A percentile compares a stretch with the other conserved stretches of the same genome.
Conservation (phyloP, 2,888 invertebrate species). For the Sinhomidia bicolor region DNA sequence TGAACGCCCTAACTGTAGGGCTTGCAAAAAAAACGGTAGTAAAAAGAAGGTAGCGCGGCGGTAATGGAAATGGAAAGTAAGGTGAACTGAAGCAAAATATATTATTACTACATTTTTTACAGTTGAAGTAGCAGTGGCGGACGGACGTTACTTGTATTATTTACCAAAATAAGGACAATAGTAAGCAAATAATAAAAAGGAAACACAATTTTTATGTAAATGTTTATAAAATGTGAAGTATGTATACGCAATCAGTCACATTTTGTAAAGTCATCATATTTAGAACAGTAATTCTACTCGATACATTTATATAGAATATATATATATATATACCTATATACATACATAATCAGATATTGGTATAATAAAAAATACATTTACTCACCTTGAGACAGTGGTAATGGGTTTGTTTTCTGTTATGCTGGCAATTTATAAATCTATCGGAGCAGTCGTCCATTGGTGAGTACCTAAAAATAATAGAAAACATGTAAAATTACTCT, state of each 20-base stretch:
- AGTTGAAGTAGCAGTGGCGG: not conserved
- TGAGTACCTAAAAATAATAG: slow-evolving; percentile 85
- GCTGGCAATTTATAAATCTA: slow-evolving; percentile 90
- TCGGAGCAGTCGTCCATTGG: slow-evolving; percentile 97
- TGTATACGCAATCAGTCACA: not conserved
- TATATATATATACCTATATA: not conserved
- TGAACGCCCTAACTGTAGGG: slow-evolving; percentile 78
- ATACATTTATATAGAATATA: no score
- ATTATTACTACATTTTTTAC: not conserved
- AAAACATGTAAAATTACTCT: not conserved
- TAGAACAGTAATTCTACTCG: not conserved
- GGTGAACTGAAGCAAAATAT: not conserved
- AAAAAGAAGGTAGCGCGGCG: slow-evolving; percentile 37
- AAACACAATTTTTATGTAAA: slow-evolving; percentile 56
- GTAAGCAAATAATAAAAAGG: slow-evolving; percentile 27
- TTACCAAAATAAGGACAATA: slow-evolving; percentile 53
- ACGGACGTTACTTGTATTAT: not conserved
- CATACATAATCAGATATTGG: not conserved
- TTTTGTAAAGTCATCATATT: not conserved
- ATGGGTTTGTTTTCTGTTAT: slow-evolving; percentile 96
- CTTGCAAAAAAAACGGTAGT: slow-evolving; percentile 56
- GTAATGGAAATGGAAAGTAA: slow-evolving; percentile 48
- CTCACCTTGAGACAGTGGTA: slow-evolving; percentile 96
- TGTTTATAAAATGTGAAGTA: slow-evolving; percentile 22
- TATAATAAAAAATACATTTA: slow-evolving; percentile 8